phyloP scores from a whole-genome alignment of 2,888 invertebrate genomes.

The Chromoteleia sp. region DNA sequence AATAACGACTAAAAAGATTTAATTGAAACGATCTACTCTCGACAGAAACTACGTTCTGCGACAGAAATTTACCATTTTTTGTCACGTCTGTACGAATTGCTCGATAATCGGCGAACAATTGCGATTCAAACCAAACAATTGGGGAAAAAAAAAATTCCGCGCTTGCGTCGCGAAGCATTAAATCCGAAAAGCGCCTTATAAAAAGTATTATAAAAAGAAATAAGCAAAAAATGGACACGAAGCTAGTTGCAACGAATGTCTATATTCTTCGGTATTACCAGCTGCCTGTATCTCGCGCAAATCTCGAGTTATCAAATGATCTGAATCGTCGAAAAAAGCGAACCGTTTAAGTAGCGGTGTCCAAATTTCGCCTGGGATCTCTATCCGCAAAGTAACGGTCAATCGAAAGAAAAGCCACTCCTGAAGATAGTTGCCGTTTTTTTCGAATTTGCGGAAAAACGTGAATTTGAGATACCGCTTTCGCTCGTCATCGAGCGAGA shows the following conservation, averaged over 20 bases:
- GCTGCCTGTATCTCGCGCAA: constrained; percentile 33
- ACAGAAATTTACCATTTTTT: no score
- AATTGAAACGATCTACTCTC: no score
- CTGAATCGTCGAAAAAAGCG: constrained; percentile 10
- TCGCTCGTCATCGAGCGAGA: constrained; percentile 30
- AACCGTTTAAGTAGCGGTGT: constrained; percentile 17
- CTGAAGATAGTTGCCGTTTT: constrained; percentile 15
- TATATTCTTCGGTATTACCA: constrained; percentile 32
- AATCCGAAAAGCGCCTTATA: constrained; percentile 48
- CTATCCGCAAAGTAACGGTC: constrained; percentile 42
- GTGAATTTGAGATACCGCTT: constrained; percentile 16
- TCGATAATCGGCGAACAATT: constrained; percentile 11
- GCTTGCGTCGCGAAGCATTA: constrained; percentile 39
- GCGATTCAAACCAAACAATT: background rate
- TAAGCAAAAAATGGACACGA: constrained; percentile 22
- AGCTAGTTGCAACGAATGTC: constrained; percentile 29
- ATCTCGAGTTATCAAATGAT: constrained; percentile 24
- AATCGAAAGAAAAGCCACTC: constrained; percentile 17
- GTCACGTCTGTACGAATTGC: no score
- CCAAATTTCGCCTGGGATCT: constrained; percentile 32
- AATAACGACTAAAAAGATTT: no score
- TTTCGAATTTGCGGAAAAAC: constrained; percentile 20
- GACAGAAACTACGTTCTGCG: no score
- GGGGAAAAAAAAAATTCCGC: constrained; percentile 19
- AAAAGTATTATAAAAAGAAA: constrained; percentile 31